Conservation (phyloP, 2,888 invertebrate species). For the Rhimphoctona megacephalus region DNA sequence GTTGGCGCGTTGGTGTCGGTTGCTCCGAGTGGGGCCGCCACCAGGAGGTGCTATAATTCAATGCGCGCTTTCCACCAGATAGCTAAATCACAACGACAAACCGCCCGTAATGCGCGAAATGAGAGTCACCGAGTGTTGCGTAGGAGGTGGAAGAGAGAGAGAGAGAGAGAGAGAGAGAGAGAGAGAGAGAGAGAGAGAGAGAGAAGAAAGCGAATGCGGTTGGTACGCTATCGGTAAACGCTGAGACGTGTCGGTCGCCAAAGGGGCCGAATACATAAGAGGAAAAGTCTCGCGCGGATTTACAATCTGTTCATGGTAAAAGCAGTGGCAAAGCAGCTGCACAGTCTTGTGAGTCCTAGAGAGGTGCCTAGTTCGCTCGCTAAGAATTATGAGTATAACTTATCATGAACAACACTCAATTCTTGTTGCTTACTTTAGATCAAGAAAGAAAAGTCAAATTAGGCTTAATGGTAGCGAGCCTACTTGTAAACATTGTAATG, state of each 20-base stretch:
- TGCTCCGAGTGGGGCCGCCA: slow-evolving; percentile 37
- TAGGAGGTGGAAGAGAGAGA: slow-evolving; percentile 54
- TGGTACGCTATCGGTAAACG: slow-evolving; percentile 57
- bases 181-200: slow-evolving; percentile 13
- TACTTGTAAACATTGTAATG: background rate
- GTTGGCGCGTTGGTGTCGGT: slow-evolving; percentile 57
- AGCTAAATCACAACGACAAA: slow-evolving; percentile 79
- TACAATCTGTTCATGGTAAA: slow-evolving; percentile 16
- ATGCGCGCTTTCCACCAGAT: slow-evolving; percentile 73
- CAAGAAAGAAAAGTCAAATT: background rate
- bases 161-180: slow-evolving; percentile 16
- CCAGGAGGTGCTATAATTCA: slow-evolving; percentile 74
- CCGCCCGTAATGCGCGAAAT: slow-evolving; percentile 77
- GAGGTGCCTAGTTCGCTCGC: background rate
- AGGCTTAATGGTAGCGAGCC: background rate
- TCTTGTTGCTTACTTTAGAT: background rate
- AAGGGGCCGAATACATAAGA: slow-evolving; percentile 66
- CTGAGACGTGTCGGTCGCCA: slow-evolving; percentile 53
- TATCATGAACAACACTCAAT: background rate
- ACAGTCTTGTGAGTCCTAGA: background rate
- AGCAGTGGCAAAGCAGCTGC: slow-evolving; percentile 19
- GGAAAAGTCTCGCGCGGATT: slow-evolving; percentile 74
- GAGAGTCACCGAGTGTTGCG: slow-evolving; percentile 63
- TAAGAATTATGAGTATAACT: slow-evolving; percentile 2
- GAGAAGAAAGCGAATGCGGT: slow-evolving; percentile 37